These are phyloP conservation scores for Microcebus ravelobensis DNA, from an alignment of 2,113 vertebrate genomes.

Conservation along the genomic window DNA sequence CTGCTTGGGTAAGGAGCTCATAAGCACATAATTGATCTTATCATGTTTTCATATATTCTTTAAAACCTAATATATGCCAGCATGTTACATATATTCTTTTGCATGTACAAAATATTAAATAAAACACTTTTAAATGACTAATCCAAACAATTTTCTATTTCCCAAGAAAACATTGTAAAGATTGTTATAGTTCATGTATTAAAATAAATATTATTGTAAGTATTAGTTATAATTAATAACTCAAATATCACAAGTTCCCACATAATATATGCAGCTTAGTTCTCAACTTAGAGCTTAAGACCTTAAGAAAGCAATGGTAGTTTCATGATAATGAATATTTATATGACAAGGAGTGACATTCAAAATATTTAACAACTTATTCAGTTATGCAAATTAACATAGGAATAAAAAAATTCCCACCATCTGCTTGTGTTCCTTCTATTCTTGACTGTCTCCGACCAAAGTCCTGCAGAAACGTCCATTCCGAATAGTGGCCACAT, in stretches of 20 bases:
- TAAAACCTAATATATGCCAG: neutral
- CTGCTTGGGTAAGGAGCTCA: neutral
- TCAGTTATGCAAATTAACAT: slow-evolving; percentile 49
- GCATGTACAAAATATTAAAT: slow-evolving; percentile 10
- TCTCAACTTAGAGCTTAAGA: slow-evolving; percentile 37
- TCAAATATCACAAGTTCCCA: slow-evolving; percentile 1
- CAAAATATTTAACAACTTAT: slow-evolving; percentile 57
- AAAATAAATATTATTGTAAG: slow-evolving; percentile 15
- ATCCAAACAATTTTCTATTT: neutral
- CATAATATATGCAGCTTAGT: slow-evolving; percentile 11
- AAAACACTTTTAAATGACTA: slow-evolving; percentile 14
- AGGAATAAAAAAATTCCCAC: slow-evolving; percentile 38
- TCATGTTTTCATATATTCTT: neutral
- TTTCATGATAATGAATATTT: slow-evolving; percentile 59
- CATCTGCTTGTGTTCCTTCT: slow-evolving; percentile 49
- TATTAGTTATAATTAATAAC: slow-evolving; percentile 35
- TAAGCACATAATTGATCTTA: neutral
- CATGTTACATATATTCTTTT: neutral
- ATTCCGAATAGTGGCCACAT: neutral
- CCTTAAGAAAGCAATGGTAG: slow-evolving; percentile 33
- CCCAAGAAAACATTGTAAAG: neutral
- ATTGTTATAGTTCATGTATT: neutral
- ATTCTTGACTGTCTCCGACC: neutral
- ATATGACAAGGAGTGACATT: neutral
- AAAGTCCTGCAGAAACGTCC: neutral